Percentiles rank a stretch among this genome's conserved stretches.
Evolutionary conservation across 1,140 invertebrate species (phyloP).

Genomic region (Philopotamus ludificatus): DNA sequence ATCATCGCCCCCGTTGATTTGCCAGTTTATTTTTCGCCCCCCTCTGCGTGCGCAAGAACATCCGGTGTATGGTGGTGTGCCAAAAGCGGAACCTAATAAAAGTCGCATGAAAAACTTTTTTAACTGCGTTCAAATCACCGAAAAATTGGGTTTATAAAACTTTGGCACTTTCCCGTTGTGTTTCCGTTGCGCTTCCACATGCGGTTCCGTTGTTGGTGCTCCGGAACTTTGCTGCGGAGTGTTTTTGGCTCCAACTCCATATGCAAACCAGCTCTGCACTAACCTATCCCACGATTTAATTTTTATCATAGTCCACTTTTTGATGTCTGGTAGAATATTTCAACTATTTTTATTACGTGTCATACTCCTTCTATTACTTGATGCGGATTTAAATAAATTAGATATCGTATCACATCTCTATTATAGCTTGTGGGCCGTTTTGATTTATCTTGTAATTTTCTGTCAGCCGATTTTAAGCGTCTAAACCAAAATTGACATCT

Average conservation of each 20-base stretch:
- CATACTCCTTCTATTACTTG: too few species aligned
- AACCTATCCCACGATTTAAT: neutral
- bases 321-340: too few species aligned
- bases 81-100: constrained; percentile 21
- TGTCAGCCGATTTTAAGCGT: too few species aligned
- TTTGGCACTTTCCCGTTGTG: constrained; percentile 10
- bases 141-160: constrained; percentile 24
- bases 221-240: constrained; percentile 4
- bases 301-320: too few species aligned
- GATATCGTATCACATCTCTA: too few species aligned
- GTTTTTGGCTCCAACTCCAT: neutral
- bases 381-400: too few species aligned
- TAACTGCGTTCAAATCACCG: constrained; percentile 24
- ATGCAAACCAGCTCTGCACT: neutral
- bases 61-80: constrained; percentile 2
- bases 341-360: too few species aligned
- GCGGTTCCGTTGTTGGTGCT: constrained; percentile 5
- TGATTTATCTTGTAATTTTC: too few species aligned
- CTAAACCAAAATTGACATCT: too few species aligned
- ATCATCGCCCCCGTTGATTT: constrained; percentile 11
- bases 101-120: constrained; percentile 28
- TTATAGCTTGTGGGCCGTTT: too few species aligned
- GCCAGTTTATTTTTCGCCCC: constrained; percentile 1
- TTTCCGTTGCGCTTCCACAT: neutral
- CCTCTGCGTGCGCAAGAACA: neutral